These are phyloP conservation scores for Lamprotornis superbus DNA, from an alignment of 2,113 vertebrate species.

Conservation along the genomic window DNA sequence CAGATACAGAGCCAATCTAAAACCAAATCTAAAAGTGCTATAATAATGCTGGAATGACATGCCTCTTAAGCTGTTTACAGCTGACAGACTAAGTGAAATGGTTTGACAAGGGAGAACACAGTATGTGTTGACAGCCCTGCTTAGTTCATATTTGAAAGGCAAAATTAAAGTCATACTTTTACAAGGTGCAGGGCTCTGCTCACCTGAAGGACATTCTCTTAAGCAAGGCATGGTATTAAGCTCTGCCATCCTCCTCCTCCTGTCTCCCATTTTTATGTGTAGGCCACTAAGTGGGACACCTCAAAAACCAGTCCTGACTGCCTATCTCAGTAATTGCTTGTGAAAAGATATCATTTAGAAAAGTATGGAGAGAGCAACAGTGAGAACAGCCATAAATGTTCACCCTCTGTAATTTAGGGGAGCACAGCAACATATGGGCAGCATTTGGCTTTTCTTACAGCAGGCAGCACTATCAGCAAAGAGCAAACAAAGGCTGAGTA, in stretches of 20 bases:
- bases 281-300: conserved; percentile 46
- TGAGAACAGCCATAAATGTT: conserved; percentile 4
- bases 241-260: conserved; percentile 7
- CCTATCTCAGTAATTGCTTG: conserved; percentile 42
- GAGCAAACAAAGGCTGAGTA: conserved; percentile 39
- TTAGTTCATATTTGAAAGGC: conserved; percentile 68
- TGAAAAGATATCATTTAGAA: conserved; percentile 60
- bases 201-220: conserved; percentile 60
- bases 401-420: conserved; percentile 42
- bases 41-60: conserved; percentile 68
- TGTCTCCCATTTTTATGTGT: not conserved
- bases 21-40: conserved; percentile 66
- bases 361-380: conserved; percentile 33
- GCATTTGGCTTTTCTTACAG: conserved; percentile 44
- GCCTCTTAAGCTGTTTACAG: conserved; percentile 74
- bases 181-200: conserved; percentile 41
- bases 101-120: conserved; percentile 62
- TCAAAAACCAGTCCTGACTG: conserved; percentile 40
- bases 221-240: conserved; percentile 40
- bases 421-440: not conserved
- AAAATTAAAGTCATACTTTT: conserved; percentile 71
- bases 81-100: conserved; percentile 65
- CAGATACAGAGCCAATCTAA: conserved; percentile 60
- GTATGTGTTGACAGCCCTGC: conserved; percentile 55
- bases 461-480: not conserved